A percentile compares a stretch with the other conserved stretches of the same genome.
phyloP scores from a whole-genome alignment of 2,888 invertebrate genomes.

The Pachliopta kotzebuea region DNA sequence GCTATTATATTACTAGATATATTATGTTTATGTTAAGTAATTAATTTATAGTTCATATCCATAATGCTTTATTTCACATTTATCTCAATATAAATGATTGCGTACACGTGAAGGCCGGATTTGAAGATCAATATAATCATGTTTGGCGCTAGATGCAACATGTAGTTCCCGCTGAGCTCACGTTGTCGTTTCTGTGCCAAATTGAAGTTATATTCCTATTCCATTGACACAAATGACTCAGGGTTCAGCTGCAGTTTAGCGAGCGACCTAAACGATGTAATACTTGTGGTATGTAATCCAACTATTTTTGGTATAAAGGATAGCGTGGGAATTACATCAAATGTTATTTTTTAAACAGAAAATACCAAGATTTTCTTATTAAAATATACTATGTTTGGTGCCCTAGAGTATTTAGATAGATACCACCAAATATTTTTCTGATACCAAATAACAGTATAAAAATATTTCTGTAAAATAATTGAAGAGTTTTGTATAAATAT shows the following conservation, averaged over 20 bases:
- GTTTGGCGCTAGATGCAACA: conserved; percentile 52
- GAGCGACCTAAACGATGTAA: conserved; percentile 28
- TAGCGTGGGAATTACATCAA: no score
- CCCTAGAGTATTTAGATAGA: no score
- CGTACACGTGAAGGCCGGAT: conserved; percentile 34
- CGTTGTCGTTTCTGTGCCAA: conserved; percentile 56
- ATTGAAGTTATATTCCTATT: conserved; percentile 62
- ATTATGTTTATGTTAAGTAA: neutral
- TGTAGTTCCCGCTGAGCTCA: conserved; percentile 50
- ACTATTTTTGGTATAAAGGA: conserved; percentile 5
- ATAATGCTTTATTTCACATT: conserved; percentile 32
- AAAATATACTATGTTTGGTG: no score
- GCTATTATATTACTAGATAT: neutral
- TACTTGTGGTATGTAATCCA: neutral
- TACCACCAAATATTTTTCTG: no score
- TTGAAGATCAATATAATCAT: conserved; percentile 46
- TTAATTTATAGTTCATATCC: neutral
- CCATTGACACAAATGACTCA: conserved; percentile 68
- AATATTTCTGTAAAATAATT: no score
- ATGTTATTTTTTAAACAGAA: no score
- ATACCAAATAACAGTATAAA: no score
- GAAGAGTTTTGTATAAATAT: no score
- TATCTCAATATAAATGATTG: conserved; percentile 30
- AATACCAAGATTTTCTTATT: no score
- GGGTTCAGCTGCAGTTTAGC: conserved; percentile 56